phyloP scores from a whole-genome alignment of 2,888 invertebrate genomes.

The Chydorus sphaericus region DNA sequence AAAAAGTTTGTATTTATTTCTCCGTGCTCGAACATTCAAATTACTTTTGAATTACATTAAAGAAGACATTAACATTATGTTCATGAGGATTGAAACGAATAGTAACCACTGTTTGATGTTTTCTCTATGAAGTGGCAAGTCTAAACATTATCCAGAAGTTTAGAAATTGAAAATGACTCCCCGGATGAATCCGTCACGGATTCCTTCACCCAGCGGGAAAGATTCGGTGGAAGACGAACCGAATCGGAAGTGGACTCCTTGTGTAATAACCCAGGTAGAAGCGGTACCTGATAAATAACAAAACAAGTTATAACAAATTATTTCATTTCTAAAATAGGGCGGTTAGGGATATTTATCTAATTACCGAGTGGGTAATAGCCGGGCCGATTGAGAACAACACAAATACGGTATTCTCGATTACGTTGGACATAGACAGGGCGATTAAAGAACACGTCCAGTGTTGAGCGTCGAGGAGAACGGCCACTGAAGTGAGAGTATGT shows the following conservation, averaged over 20 bases:
- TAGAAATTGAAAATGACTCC: constrained; percentile 47
- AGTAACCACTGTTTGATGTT: too few species aligned
- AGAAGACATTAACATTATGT: too few species aligned
- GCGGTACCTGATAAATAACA: constrained; percentile 32
- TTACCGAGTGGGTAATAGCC: constrained; percentile 67
- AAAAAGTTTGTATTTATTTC: too few species aligned
- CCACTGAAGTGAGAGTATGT: constrained; percentile 70
- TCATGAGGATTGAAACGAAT: too few species aligned
- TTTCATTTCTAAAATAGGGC: too few species aligned
- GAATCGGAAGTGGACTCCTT: constrained; percentile 59
- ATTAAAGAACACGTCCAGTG: constrained; percentile 67
- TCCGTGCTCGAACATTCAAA: too few species aligned
- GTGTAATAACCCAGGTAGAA: constrained; percentile 47
- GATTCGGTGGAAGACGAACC: constrained; percentile 29
- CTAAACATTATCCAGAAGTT: too few species aligned
- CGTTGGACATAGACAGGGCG: constrained; percentile 60
- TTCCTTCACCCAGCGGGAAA: constrained; percentile 40
- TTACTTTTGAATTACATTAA: too few species aligned
- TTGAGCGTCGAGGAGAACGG: constrained; percentile 52
- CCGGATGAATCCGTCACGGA: constrained; percentile 59
- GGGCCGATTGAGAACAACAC: constrained; percentile 63
- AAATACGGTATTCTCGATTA: constrained; percentile 62
- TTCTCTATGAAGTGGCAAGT: too few species aligned
- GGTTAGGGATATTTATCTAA: too few species aligned
- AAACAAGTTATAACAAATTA: too few species aligned